phyloP scores from a whole-genome alignment of 1,140 invertebrate species.

The Galendromus occidentalis region DNA sequence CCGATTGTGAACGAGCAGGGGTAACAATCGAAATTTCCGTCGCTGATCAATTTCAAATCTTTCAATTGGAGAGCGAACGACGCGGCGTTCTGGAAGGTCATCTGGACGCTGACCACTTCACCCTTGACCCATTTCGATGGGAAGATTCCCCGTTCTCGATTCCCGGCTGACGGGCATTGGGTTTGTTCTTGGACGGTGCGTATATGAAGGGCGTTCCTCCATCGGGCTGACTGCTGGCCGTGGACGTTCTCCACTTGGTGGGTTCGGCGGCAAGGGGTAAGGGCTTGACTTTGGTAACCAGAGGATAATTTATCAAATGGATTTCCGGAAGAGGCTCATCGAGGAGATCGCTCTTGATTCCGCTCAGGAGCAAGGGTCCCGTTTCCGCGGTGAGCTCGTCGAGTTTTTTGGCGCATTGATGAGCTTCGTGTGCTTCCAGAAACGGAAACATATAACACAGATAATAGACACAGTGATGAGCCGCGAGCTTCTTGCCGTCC shows the following conservation, averaged over 20 bases:
- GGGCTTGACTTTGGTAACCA: not conserved
- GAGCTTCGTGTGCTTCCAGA: not conserved
- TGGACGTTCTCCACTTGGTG: not conserved
- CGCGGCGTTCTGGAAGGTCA: not conserved
- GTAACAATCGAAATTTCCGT: not conserved
- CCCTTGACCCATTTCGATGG: not conserved
- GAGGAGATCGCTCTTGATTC: not conserved
- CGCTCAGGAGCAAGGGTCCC: not conserved
- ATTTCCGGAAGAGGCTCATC: not conserved
- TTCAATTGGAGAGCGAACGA: not conserved
- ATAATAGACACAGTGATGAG: not conserved
- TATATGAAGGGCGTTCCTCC: not conserved
- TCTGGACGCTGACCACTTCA: not conserved
- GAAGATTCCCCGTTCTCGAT: not conserved
- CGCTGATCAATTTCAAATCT: not conserved
- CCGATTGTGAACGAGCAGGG: not conserved
- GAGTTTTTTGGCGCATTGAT: not conserved
- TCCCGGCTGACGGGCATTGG: not conserved
- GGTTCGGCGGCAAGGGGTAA: not conserved
- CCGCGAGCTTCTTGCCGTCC: not conserved
- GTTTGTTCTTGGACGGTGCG: not conserved
- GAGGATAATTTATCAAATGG: not conserved
- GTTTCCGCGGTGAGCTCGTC: not conserved
- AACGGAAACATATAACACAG: conserved; percentile 1
- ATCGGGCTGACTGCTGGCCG: not conserved